These are phyloP conservation scores for Dicrurus megarhynchus DNA, from an alignment of 2,113 vertebrate species.

Conservation along the genomic window DNA sequence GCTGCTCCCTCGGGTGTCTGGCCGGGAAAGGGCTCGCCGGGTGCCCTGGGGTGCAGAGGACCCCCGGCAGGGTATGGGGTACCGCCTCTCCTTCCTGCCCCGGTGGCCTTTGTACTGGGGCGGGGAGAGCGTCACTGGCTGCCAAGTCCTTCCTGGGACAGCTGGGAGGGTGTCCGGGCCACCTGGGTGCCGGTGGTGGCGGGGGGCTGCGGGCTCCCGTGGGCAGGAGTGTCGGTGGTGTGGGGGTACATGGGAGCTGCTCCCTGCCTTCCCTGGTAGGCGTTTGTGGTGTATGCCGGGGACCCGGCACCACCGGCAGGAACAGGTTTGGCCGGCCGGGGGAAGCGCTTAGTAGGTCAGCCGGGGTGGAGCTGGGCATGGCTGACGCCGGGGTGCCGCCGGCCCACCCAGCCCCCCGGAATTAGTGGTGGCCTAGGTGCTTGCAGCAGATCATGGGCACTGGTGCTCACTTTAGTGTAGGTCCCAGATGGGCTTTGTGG, in stretches of 20 bases:
- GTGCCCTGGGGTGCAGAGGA: fast-evolving
- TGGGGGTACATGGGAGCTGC: background rate
- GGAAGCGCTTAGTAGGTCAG: slow-evolving; percentile 53
- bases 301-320: background rate
- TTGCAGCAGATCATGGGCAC: background rate
- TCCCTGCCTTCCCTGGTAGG: background rate
- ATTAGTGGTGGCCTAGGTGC: background rate
- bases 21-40: fast-evolving
- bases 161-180: background rate
- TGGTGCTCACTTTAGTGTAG: background rate
- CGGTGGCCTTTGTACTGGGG: slow-evolving; percentile 8
- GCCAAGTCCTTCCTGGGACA: slow-evolving; percentile 8
- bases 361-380: background rate
- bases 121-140: background rate
- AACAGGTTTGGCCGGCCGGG: slow-evolving; percentile 48
- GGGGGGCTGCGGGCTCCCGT: fast-evolving
- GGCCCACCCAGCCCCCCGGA: background rate
- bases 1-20: background rate
- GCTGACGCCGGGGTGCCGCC: background rate
- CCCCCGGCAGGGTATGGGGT: background rate
- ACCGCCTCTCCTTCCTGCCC: background rate
- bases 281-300: background rate
- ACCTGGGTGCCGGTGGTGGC: fast-evolving
- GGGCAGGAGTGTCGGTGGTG: fast-evolving
- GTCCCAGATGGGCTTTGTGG: fast-evolving